Evolutionary conservation across 2,797 vertebrate species (phyloP).

Genomic region (Rhodeus uyekii): DNA sequence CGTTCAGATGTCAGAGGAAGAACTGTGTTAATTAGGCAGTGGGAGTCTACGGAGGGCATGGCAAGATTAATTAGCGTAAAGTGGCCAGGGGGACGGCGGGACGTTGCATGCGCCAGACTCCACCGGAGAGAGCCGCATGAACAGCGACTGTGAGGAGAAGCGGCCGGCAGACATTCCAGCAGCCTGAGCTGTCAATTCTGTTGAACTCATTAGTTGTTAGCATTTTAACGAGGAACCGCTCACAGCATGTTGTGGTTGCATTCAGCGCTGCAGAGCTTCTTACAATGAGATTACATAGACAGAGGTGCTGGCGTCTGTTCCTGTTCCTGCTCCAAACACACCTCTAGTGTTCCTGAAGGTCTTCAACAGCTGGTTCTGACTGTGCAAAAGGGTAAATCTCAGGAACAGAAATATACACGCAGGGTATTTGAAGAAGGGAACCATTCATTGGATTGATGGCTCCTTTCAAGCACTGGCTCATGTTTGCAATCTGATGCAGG

Average conservation of each 20-base stretch:
- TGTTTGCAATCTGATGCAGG: background rate
- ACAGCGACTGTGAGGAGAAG: background rate
- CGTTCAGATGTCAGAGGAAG: conserved; percentile 69
- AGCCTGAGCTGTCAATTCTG: background rate
- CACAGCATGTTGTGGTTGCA: background rate
- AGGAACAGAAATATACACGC: background rate
- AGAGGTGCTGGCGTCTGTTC: background rate
- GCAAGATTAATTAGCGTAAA: conserved; percentile 77
- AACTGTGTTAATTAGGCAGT: conserved; percentile 73
- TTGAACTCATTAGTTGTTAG: background rate
- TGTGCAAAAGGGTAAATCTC: background rate
- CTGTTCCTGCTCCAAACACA: background rate
- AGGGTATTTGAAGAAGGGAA: background rate
- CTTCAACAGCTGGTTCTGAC: background rate
- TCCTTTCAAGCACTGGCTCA: background rate
- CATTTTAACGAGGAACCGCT: background rate
- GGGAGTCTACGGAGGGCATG: conserved; percentile 75
- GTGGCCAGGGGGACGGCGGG: conserved; percentile 69
- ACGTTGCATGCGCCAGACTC: conserved; percentile 31
- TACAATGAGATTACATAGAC: background rate
- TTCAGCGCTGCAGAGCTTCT: background rate
- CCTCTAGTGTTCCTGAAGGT: background rate
- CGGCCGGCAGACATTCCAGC: background rate
- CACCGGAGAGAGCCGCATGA: conserved; percentile 20
- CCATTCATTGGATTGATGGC: background rate